Evolutionary conservation across 2,888 invertebrate genomes (phyloP).

Genomic region (Xanthorhoe designata): DNA sequence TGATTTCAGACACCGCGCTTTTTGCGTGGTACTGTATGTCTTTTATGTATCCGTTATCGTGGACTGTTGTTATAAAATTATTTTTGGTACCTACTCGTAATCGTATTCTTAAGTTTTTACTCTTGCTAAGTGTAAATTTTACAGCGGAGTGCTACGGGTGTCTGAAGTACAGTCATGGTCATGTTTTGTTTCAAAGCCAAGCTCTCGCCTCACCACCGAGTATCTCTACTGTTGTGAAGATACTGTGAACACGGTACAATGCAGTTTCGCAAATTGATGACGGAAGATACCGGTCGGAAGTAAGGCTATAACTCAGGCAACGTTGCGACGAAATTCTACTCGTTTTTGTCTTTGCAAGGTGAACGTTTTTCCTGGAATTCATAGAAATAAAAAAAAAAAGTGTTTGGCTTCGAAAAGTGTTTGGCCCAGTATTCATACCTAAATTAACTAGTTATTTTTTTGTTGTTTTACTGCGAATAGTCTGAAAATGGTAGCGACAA

Average conservation of each 20-base stretch:
- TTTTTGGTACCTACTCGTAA: too few species aligned
- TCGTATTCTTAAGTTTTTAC: too few species aligned
- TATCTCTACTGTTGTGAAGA: neutral
- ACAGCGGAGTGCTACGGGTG: too few species aligned
- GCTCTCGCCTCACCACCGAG: neutral
- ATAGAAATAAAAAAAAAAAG: neutral
- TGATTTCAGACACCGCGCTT: too few species aligned
- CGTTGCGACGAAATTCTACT: slow-evolving; percentile 2
- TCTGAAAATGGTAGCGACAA: too few species aligned
- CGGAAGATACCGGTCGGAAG: slow-evolving; percentile 26
- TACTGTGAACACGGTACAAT: slow-evolving; percentile 18
- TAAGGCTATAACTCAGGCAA: slow-evolving; percentile 19
- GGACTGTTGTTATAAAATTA: too few species aligned
- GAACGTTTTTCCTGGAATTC: neutral
- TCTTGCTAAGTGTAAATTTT: too few species aligned
- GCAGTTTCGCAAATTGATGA: slow-evolving; percentile 33
- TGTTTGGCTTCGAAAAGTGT: neutral
- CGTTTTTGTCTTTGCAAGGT: slow-evolving; percentile 10
- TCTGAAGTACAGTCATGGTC: too few species aligned
- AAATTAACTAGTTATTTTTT: too few species aligned
- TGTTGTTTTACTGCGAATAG: too few species aligned
- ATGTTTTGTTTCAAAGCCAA: neutral
- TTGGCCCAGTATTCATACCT: neutral
- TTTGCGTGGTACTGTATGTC: too few species aligned
- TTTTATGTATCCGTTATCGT: too few species aligned